These are phyloP conservation scores for Saccostrea glomerata DNA, from an alignment of 1,140 invertebrate species.

Conservation along the genomic window DNA sequence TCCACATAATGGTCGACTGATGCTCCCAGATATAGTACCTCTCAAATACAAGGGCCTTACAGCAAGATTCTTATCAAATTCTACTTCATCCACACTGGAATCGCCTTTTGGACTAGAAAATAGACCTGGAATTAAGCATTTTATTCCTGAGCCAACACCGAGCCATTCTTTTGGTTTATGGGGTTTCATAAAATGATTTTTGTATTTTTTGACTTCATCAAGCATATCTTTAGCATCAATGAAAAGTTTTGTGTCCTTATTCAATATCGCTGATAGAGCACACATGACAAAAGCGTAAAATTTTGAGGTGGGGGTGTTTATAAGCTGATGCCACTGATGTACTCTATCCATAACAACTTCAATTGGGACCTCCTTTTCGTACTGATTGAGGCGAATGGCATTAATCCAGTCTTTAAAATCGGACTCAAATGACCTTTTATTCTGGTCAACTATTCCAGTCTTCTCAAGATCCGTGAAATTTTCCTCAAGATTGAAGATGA, in stretches of 20 bases:
- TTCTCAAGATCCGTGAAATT: not conserved
- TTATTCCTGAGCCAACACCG: not conserved
- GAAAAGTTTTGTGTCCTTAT: not conserved
- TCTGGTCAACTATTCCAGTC: not conserved
- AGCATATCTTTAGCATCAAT: not conserved
- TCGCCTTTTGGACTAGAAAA: not conserved
- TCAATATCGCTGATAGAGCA: not conserved
- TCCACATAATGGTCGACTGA: not conserved
- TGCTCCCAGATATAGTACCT: not conserved
- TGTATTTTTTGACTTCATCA: not conserved
- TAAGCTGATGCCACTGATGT: not conserved
- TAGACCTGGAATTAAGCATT: not conserved
- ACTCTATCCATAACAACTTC: not conserved
- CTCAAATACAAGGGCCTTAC: not conserved
- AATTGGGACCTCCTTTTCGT: not conserved
- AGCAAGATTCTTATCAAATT: not conserved
- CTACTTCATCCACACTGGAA: not conserved
- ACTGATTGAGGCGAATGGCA: not conserved
- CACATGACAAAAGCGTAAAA: not conserved
- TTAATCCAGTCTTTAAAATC: slow-evolving; percentile 9
- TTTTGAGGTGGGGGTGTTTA: not conserved
- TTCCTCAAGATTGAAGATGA: not conserved
- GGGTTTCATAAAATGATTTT: not conserved
- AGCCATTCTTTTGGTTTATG: not conserved
- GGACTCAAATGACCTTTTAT: not conserved